Base-by-base conservation (phyloP, 2,113 vertebrate genomes). In the Xiphophorus couchianus region DNA sequence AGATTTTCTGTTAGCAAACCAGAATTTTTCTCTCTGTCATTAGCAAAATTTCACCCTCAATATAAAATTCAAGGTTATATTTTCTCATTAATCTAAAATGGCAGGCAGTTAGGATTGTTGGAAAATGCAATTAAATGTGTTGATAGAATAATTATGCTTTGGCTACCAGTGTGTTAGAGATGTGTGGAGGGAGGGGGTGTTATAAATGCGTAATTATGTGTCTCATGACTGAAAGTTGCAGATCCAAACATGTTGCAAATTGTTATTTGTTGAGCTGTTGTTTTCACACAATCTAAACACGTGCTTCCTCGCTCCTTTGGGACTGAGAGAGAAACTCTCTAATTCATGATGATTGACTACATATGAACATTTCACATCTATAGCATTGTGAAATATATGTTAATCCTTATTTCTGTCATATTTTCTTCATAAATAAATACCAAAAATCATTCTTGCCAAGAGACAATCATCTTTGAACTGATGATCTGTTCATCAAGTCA, bases 161-260 rank as follows among this genome's bases (percentile, higher is more conserved):
- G 68, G 42, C 39, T 61, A 51, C 54, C 62, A 31, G 64, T 62
- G 63, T n/a, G 37, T 7, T 48, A 17, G 44, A 27, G 1, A 5
- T 2, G 25, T 19, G 19, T 42, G 25, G 9, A 17, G 27, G 17
- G 70, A 8, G 51, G 35, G 25, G 29, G 28, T 66, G 15, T 19
- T 12, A 37, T 76, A 28, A 42, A n/a, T 33, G 44, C 33, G 44
- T 58, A 69, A 70, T 70, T 72, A n/a, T 37, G 31, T 37, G 63
- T 65, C 63, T 35, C 31, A 39, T 74, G 33, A 79, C 60, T 70
- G 48, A 13, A 51, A 77, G 51, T 17, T 75, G 66, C 73, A 85
- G 11, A 71, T 83, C 69, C 66, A 70, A 72, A 78, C 84, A 87
- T 66, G 81, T 79, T 76, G 25, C 37, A 69, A 37, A 73, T 51